Evolutionary conservation across 2,113 vertebrate genomes (phyloP), one percentile per base, ranked within the genome.

Genomic region (Caretta caretta): DNA sequence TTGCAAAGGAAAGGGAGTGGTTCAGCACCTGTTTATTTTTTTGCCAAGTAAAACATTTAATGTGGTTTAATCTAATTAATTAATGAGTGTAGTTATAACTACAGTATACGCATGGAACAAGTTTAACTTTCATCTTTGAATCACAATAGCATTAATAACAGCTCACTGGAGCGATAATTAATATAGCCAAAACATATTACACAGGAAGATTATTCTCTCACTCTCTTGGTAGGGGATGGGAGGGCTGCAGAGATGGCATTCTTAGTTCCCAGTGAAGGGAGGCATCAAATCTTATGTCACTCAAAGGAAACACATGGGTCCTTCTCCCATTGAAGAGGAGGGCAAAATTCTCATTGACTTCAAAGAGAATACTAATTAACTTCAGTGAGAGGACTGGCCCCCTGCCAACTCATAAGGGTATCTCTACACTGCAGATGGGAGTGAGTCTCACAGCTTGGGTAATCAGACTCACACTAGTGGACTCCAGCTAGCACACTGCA

Each of bases 1-100:
- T 29, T 86, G 80, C 80, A 20, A 57, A 88, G 83, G 24, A 48
- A 86, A 83, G 94, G 93, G 88, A 84, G 92, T 94, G 87, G 81
- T 69, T 92, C 72, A 46, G 42, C 80, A 27, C 59, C 88, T 92
- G 27, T 78, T 88, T 10, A 6, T 51, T 86, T 86, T 96, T 96
- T 86, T 4, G 51, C 14, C 84, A 90, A 87, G 86, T 53, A 14
- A 27, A 94, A 93, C 50, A 88, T 59, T 13, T 48, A 48, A 51
- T 91, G 65, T 19, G 42, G n/a, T 92, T 69, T 92, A 8, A 22
- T 46, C 84, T 91, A 84, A 90, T 57, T 65, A 84, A 90, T 59
- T 65, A 57, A 91, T 38, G 24, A 79, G 9, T 42, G 83, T 0
- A 0, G 56, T 84, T 86, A 86, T 42, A 84, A 65, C 22, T 76